Base-by-base conservation (phyloP, 2,113 vertebrate genomes). In the Crotalus tigris region DNA sequence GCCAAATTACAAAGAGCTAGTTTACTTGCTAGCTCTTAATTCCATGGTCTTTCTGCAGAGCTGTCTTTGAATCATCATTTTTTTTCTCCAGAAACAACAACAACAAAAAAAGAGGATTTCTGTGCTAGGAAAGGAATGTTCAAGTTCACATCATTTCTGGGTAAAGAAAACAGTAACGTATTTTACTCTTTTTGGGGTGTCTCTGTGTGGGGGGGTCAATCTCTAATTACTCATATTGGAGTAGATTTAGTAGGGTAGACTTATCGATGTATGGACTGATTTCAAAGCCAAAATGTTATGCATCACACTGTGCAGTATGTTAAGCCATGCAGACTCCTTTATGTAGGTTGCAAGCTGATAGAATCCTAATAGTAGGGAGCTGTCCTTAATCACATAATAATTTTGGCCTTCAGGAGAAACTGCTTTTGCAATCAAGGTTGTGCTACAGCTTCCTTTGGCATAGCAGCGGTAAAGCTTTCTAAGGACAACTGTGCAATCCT, bases 391-490 rank as follows among this genome's bases (percentile, higher is more conserved):
- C 92, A 11, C 15, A 75, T 89, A 88, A 92, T 19, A 87, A n/a
- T 69, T 15, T 92, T 39, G 89, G 89, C 26, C 93, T 90, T 85
- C 17, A 21, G 87, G 91, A 94, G 39, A 0, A 0, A 4, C 55
- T 17, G 19, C 21, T 88, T 92, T 93, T 91, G 93, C 91, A 93
- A 0, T 90, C 92, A 92, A 51, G 1, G 24, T 94, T 94, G 91
- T 92, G 92, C 95, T 96, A 81, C 69, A 94, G 51, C 75, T 94
- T 94, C 29, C 39, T 95, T 51, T 92, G 54, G 58, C 15, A 61
- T n/a, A 29, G 86, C 94, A n/a, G 94, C 92, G 92, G 92, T 7
- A 3, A 46, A 92, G 88, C 54, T n/a, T 96, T 96, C 87, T 95
- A 92, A 95, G 91, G 91, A 95, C 90, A 95, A 93, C 24, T 8